Conservation (phyloP, 1,140 invertebrate genomes). For the Magallana ariakensis region DNA sequence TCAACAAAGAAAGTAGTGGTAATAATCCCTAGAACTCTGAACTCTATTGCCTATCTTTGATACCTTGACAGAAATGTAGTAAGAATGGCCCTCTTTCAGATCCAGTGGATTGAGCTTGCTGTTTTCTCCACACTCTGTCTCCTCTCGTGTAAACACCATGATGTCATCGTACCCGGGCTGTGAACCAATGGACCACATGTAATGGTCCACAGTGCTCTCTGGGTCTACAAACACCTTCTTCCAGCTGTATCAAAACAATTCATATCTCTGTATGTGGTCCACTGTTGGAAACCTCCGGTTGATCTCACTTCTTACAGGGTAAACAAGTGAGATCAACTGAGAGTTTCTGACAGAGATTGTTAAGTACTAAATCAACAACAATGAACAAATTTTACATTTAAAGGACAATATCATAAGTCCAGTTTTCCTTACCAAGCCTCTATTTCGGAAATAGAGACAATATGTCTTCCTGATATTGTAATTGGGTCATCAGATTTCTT, state of each 20-base stretch:
- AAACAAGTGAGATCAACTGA: not conserved
- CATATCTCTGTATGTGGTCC: too few relatives aligned
- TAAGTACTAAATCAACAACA: not conserved
- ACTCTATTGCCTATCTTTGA: not conserved
- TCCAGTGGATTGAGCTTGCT: conserved; percentile 15
- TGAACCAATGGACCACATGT: conserved; percentile 59
- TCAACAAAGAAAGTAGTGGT: not conserved
- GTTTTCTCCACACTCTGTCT: conserved; percentile 50
- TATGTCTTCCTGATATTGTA: conserved; percentile 46
- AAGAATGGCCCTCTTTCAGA: conserved; percentile 61
- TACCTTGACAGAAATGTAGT: conserved; percentile 64
- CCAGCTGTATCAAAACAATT: conserved; percentile 57
- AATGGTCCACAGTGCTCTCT: conserved; percentile 58
- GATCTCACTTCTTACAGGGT: not conserved
- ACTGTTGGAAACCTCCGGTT: too few relatives aligned
- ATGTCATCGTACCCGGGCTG: conserved; percentile 62
- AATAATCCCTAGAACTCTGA: too few relatives aligned
- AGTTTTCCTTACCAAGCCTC: conserved; percentile 43
- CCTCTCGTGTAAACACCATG: conserved; percentile 43
- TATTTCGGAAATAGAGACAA: conserved; percentile 47
- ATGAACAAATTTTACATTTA: not conserved
- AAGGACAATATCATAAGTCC: not conserved
- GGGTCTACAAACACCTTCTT: conserved; percentile 58
- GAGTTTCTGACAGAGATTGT: too few relatives aligned
- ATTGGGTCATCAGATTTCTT: conserved; percentile 51